A percentile compares a stretch with the other conserved stretches of the same genome.
phyloP scores from a whole-genome alignment of 2,113 vertebrate genomes.

The Nycticryphes semicollaris region DNA sequence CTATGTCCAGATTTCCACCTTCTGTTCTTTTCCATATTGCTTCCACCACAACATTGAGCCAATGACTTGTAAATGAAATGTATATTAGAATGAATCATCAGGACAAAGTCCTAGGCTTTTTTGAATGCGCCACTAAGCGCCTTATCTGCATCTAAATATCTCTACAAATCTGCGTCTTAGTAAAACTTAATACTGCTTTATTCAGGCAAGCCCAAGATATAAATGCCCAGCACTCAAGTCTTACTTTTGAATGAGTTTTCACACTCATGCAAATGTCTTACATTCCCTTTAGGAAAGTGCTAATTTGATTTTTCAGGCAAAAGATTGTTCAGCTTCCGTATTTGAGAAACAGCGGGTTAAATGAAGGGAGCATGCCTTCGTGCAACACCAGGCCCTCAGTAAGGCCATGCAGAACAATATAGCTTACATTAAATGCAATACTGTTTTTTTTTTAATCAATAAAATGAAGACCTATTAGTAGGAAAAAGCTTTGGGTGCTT shows the following conservation, averaged over 20 bases:
- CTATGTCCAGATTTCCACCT: not conserved
- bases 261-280: not conserved
- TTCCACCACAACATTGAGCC: not conserved
- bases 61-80: constrained; percentile 29
- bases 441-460: not conserved
- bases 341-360: not conserved
- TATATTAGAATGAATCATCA: constrained; percentile 36
- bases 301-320: constrained; percentile 17
- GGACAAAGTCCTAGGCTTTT: constrained; percentile 36
- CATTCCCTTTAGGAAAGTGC: not conserved
- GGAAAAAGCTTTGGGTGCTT: accelerated
- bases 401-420: not conserved
- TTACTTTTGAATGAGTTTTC: constrained; percentile 41
- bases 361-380: not conserved
- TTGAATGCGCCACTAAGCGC: constrained; percentile 27
- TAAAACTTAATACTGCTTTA: constrained; percentile 17
- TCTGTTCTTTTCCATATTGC: not conserved
- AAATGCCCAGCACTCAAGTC: not conserved
- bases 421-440: not conserved
- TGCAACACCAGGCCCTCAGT: not conserved
- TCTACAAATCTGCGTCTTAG: constrained; percentile 28
- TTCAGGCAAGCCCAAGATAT: not conserved
- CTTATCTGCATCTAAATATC: constrained; percentile 61
- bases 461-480: not conserved
- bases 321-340: not conserved